A percentile compares a stretch with the other conserved stretches of the same genome.
Conservation (phyloP, 1,140 invertebrate species). For the Helicoverpa armigera region DNA sequence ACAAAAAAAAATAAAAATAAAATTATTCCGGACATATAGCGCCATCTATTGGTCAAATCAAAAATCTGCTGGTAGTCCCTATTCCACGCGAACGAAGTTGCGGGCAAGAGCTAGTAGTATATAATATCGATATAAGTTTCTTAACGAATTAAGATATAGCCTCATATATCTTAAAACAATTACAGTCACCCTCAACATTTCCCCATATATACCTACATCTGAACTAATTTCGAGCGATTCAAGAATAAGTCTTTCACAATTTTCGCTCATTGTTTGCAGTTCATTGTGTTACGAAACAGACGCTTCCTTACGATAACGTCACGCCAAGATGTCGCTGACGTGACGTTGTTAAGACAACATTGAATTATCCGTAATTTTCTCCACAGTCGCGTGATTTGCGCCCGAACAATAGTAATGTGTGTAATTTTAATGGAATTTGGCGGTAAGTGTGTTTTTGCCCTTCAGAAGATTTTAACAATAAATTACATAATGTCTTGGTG, state of each 20-base stretch:
- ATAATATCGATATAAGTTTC: too few relatives aligned
- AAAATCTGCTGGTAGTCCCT: too few relatives aligned
- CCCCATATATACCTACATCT: neutral
- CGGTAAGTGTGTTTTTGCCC: conserved; percentile 27
- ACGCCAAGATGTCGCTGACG: conserved; percentile 46
- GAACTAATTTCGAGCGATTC: neutral
- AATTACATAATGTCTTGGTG: conserved; percentile 11
- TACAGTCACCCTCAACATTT: too few relatives aligned
- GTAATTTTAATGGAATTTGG: conserved; percentile 44
- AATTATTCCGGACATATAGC: too few relatives aligned
- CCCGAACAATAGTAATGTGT: conserved; percentile 46
- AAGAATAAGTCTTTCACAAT: conserved; percentile 56
- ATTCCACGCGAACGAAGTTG: too few relatives aligned
- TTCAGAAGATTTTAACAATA: conserved; percentile 24
- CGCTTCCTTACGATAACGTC: conserved; percentile 57
- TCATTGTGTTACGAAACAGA: conserved; percentile 63
- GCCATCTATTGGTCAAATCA: too few relatives aligned
- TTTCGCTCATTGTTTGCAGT: conserved; percentile 60
- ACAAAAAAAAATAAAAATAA: too few relatives aligned
- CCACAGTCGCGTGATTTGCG: conserved; percentile 12
- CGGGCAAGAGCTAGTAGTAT: too few relatives aligned
- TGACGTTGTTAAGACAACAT: conserved; percentile 36
- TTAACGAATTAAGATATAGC: neutral
- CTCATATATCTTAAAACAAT: neutral
- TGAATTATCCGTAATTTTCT: conserved; percentile 44